A percentile compares a stretch with the other conserved stretches of the same genome.
These are phyloP conservation scores for Ifrita kowaldi DNA, from an alignment of 2,113 vertebrate genomes.

Conservation along the genomic window DNA sequence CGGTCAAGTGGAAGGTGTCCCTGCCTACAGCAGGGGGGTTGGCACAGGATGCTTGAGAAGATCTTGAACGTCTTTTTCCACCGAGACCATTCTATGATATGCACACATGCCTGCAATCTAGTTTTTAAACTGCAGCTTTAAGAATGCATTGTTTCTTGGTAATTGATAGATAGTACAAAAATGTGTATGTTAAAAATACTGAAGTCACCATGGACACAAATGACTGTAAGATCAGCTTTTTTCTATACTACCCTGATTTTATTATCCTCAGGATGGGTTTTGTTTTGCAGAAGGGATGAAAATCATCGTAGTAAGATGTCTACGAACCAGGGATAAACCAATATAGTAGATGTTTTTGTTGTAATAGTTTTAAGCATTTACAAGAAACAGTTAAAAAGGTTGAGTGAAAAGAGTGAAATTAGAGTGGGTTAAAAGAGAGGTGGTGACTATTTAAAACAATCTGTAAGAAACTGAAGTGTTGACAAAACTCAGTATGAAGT, in stretches of 20 bases:
- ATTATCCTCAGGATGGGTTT: neutral
- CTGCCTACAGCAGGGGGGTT: neutral
- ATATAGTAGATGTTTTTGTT: neutral
- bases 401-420: neutral
- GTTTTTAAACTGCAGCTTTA: neutral
- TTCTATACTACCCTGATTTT: neutral
- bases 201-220: neutral
- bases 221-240: neutral
- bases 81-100: accelerated
- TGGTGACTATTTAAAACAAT: neutral
- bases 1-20: neutral
- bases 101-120: neutral
- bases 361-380: neutral
- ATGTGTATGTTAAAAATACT: neutral
- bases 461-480: neutral
- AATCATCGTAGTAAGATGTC: neutral
- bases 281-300: neutral
- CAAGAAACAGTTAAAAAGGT: neutral
- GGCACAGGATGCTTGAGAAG: neutral
- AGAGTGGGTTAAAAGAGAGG: neutral
- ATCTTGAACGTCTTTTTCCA: neutral
- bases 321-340: neutral
- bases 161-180: neutral
- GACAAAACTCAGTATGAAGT: neutral
- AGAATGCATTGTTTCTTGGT: neutral